Evolutionary conservation across 2,888 invertebrate species (phyloP).

Genomic region (Lasioglossum vierecki): DNA sequence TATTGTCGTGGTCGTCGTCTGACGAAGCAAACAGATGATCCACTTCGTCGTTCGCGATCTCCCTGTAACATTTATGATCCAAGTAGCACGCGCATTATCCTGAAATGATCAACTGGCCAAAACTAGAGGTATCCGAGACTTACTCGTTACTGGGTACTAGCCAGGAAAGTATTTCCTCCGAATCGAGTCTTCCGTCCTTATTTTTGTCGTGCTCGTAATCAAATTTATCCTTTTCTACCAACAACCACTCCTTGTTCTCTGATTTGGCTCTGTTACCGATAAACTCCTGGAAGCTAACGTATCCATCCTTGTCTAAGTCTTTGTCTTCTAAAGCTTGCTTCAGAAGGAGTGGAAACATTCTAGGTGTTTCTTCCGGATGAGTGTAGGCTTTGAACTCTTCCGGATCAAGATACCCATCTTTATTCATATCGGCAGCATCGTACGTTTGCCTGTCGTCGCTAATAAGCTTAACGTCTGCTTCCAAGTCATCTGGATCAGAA

Average conservation of each 20-base stretch:
- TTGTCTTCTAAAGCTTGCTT: constrained; percentile 94
- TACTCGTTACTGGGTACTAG: constrained; percentile 95
- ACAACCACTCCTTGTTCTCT: constrained; percentile 89
- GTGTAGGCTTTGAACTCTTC: constrained; percentile 95
- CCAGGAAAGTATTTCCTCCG: constrained; percentile 94
- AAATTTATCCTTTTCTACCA: constrained; percentile 92
- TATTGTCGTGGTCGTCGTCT: constrained; percentile 93
- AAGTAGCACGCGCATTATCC: not conserved
- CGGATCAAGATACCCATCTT: constrained; percentile 90
- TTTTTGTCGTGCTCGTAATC: constrained; percentile 94
- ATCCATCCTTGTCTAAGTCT: constrained; percentile 93
- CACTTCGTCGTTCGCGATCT: constrained; percentile 95
- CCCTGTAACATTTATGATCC: constrained; percentile 84
- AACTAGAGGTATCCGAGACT: constrained; percentile 79
- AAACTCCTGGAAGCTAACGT: constrained; percentile 94
- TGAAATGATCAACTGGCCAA: not conserved
- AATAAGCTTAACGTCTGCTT: constrained; percentile 86
- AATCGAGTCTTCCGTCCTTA: constrained; percentile 91
- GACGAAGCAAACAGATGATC: constrained; percentile 94
- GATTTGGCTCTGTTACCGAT: constrained; percentile 89
- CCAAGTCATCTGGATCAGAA: constrained; percentile 86
- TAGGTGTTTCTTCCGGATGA: constrained; percentile 96
- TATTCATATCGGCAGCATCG: constrained; percentile 92
- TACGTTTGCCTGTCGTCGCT: constrained; percentile 95
- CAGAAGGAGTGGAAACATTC: constrained; percentile 92